These are phyloP conservation scores for Chironex yamaguchii DNA, from an alignment of 30 jellyfish, hydroid and myxozoan species.

Conservation along the genomic window DNA sequence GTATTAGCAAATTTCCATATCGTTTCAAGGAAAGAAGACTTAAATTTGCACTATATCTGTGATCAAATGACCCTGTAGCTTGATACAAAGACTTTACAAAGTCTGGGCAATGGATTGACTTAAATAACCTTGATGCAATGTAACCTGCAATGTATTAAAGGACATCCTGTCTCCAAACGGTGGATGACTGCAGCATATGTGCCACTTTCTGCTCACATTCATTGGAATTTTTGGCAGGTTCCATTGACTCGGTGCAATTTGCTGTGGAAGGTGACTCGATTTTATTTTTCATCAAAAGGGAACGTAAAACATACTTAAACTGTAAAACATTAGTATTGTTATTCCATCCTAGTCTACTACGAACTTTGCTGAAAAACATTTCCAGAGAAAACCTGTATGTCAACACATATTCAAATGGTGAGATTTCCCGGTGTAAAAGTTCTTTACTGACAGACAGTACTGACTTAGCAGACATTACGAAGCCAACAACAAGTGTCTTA, in stretches of 20 bases:
- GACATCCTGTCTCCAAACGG: conserved; percentile 41
- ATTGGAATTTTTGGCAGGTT: too few species aligned
- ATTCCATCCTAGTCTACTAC: conserved; percentile 50
- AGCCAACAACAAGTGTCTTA: too few species aligned
- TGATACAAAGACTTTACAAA: conserved; percentile 8
- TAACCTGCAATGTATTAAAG: conserved; percentile 28
- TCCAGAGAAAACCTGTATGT: conserved; percentile 31
- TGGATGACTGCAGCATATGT: neutral
- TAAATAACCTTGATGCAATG: neutral
- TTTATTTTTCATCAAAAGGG: conserved; percentile 18
- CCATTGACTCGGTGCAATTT: conserved; percentile 36
- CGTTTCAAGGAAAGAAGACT: conserved; percentile 26
- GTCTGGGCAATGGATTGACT: conserved; percentile 22
- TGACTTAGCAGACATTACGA: too few species aligned
- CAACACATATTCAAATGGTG: conserved; percentile 2
- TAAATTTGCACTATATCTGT: neutral
- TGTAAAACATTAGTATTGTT: conserved; percentile 45
- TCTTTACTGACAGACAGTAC: too few species aligned
- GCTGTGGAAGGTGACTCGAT: conserved; percentile 46
- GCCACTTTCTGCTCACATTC: conserved; percentile 28
- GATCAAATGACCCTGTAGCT: neutral
- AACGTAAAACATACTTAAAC: conserved; percentile 30
- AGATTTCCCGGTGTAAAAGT: neutral
- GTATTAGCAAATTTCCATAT: conserved; percentile 22
- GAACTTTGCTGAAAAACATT: conserved; percentile 26